These are phyloP conservation scores for Goniozus legneri DNA, from an alignment of 1,140 invertebrate genomes.

Conservation along the genomic window DNA sequence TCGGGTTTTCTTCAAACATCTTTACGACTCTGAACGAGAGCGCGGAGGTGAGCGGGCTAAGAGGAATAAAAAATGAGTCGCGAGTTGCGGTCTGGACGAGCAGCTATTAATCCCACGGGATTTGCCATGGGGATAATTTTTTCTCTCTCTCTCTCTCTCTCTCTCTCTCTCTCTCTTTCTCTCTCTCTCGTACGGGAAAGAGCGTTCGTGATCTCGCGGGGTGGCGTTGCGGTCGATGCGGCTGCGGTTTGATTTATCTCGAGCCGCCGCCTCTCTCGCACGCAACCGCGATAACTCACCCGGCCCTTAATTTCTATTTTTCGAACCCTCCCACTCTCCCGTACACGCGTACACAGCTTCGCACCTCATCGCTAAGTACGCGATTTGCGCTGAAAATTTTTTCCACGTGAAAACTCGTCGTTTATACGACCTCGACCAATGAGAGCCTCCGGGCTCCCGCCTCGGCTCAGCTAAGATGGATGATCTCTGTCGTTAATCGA, in stretches of 20 bases:
- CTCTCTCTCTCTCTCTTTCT: too few relatives aligned
- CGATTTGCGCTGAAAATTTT: too few relatives aligned
- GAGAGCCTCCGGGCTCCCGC: too few relatives aligned
- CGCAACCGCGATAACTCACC: constrained; percentile 49
- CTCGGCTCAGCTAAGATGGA: too few relatives aligned
- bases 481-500: too few relatives aligned
- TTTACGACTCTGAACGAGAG: too few relatives aligned
- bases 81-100: constrained; percentile 20
- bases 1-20: too few relatives aligned
- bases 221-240: constrained; percentile 32
- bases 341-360: constrained; percentile 2
- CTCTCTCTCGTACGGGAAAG: too few relatives aligned
- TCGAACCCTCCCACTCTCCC: constrained; percentile 14
- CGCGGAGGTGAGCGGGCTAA: background rate
- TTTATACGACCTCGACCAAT: too few relatives aligned
- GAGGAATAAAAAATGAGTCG: background rate
- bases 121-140: constrained; percentile 34
- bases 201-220: constrained; percentile 32
- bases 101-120: constrained; percentile 39
- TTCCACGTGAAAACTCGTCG: too few relatives aligned
- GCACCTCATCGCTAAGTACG: too few relatives aligned
- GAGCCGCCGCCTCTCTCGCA: constrained; percentile 45
- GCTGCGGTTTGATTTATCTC: constrained; percentile 51
- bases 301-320: constrained; percentile 50
- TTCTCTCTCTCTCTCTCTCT: too few relatives aligned